Conservation (phyloP, 2,113 vertebrate genomes). For the Phyllostomus discolor region DNA sequence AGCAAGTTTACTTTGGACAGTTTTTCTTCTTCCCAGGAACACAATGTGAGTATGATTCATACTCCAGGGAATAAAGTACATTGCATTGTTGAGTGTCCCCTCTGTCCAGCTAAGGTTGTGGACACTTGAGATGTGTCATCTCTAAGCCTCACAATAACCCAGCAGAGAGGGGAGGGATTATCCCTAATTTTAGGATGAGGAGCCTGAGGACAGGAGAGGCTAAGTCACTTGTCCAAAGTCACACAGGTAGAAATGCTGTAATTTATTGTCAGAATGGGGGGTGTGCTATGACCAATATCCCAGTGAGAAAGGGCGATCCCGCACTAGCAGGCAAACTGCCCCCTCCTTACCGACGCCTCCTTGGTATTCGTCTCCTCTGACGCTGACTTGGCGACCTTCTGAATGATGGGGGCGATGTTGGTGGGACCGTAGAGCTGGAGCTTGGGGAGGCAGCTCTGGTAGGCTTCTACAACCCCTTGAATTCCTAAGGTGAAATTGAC, state of each 20-base stretch:
- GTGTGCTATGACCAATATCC: neutral
- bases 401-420: constrained; percentile 98
- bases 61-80: neutral
- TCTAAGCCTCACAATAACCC: neutral
- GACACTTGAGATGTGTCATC: neutral
- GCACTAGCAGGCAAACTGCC: accelerated
- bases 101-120: neutral
- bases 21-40: neutral
- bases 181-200: neutral
- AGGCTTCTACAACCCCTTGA: constrained; percentile 96
- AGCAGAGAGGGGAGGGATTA: neutral
- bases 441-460: constrained; percentile 96
- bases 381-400: constrained; percentile 94
- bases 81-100: neutral
- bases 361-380: constrained; percentile 95
- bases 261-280: neutral
- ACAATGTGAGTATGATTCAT: neutral
- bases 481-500: constrained; percentile 83
- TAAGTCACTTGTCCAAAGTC: neutral
- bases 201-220: neutral
- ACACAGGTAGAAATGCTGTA: neutral
- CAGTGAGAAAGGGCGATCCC: neutral
- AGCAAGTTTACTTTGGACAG: neutral
- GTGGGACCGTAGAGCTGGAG: constrained; percentile 96
- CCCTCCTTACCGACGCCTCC: constrained; percentile 90